phyloP scores from a whole-genome alignment of 1,140 invertebrate genomes.

The Atta texana region DNA sequence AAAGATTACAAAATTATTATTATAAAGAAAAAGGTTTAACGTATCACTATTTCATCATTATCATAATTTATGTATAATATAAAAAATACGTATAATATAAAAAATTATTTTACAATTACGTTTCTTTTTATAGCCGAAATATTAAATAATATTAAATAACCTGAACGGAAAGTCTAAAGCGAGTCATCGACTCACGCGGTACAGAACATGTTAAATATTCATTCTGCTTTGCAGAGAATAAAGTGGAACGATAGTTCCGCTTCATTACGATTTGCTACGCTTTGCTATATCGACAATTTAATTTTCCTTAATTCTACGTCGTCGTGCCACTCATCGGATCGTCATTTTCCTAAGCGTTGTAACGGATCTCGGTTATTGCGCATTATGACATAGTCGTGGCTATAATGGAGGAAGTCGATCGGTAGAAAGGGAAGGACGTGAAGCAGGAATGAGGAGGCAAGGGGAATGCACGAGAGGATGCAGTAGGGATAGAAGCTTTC shows the following conservation, averaged over 20 bases:
- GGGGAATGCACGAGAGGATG: slow-evolving; percentile 17
- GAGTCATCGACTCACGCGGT: too few species aligned
- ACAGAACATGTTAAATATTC: background rate
- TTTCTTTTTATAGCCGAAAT: too few species aligned
- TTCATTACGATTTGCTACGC: background rate
- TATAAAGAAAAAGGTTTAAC: too few species aligned
- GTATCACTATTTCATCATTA: too few species aligned
- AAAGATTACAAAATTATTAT: too few species aligned
- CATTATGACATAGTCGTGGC: slow-evolving; percentile 34
- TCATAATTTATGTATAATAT: too few species aligned
- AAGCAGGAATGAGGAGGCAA: slow-evolving; percentile 12
- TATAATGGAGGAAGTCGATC: slow-evolving; percentile 52
- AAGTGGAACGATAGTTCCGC: background rate
- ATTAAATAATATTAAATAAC: too few species aligned
- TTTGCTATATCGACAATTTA: background rate
- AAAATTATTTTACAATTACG: too few species aligned
- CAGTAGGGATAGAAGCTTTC: slow-evolving; percentile 58
- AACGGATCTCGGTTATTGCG: slow-evolving; percentile 60
- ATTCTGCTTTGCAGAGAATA: background rate
- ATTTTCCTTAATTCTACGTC: slow-evolving; percentile 12
- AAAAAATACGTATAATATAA: too few species aligned
- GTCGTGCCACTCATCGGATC: slow-evolving; percentile 3
- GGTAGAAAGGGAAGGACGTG: background rate
- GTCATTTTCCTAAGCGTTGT: slow-evolving; percentile 44
- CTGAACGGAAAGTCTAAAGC: too few species aligned